Percentiles rank a stretch among this genome's conserved stretches.
These are phyloP conservation scores for Pardosa pseudoannulata DNA, from an alignment of 2,888 invertebrate genomes.

Conservation along the genomic window DNA sequence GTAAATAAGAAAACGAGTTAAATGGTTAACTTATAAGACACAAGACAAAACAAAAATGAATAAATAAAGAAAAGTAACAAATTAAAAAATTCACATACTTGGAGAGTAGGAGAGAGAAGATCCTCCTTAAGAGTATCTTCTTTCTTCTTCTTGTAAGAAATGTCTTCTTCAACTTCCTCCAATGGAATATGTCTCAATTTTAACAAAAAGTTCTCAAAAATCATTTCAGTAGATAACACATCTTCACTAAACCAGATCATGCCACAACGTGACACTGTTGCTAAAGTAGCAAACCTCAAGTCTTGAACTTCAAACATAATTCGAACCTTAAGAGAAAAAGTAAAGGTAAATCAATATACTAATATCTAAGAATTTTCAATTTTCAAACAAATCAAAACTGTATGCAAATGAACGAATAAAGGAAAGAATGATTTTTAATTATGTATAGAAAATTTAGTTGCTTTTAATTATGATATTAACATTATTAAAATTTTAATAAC, in stretches of 20 bases:
- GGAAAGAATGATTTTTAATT: too few relatives aligned
- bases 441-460: too few relatives aligned
- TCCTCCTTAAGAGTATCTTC: conserved; percentile 82
- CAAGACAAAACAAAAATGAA: too few relatives aligned
- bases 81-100: conserved; percentile 79
- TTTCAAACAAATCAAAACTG: background rate
- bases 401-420: background rate
- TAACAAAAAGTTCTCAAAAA: conserved; percentile 95
- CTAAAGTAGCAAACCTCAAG: conserved; percentile 97
- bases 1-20: too few relatives aligned
- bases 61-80: too few relatives aligned
- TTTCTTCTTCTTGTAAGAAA: conserved; percentile 72
- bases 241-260: conserved; percentile 99
- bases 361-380: too few relatives aligned
- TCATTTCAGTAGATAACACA: conserved; percentile 98
- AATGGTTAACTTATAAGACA: too few relatives aligned
- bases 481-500: too few relatives aligned
- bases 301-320: conserved; percentile 97
- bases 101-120: conserved; percentile 87
- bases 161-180: conserved; percentile 89
- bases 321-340: too few relatives aligned
- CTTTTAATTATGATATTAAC: too few relatives aligned
- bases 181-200: conserved; percentile 90
- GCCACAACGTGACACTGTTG: conserved; percentile 99
- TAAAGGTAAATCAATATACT: too few relatives aligned